These are phyloP conservation scores for Dinocampus coccinellae DNA, from an alignment of 2,888 invertebrate species.

Conservation along the genomic window DNA sequence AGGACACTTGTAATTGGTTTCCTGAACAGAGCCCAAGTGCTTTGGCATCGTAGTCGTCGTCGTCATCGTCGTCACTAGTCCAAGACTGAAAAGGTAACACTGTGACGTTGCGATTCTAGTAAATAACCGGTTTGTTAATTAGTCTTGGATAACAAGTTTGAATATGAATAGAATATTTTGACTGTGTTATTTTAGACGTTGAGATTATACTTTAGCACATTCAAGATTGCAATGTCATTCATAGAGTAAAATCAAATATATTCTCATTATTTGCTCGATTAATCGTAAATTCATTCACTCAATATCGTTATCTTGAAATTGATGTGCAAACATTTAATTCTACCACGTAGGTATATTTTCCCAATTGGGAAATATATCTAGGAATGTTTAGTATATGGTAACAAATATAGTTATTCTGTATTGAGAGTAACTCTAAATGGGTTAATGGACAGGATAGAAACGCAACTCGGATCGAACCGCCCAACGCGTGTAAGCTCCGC, in stretches of 20 bases:
- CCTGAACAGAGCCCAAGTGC: conserved; percentile 36
- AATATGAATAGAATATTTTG: not conserved
- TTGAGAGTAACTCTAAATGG: not conserved
- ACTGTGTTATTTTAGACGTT: not conserved
- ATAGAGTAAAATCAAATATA: no score
- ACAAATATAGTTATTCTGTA: not conserved
- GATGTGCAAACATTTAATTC: not conserved
- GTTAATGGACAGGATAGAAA: conserved; percentile 12
- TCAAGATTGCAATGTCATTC: not conserved
- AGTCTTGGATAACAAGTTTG: conserved; percentile 35
- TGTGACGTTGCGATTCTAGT: conserved; percentile 28
- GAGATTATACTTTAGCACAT: not conserved
- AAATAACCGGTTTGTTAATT: conserved; percentile 41
- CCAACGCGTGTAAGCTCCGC: conserved; percentile 44
- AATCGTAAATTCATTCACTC: no score
- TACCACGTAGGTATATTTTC: not conserved
- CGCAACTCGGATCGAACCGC: conserved; percentile 28
- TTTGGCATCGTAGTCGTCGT: not conserved
- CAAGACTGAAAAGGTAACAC: not conserved
- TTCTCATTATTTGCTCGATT: no score
- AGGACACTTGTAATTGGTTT: conserved; percentile 64
- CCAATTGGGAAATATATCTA: not conserved
- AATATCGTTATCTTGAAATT: not conserved
- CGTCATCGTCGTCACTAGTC: not conserved
- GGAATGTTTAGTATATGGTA: not conserved